These are phyloP conservation scores for Colaptes auratus DNA, from an alignment of 2,113 vertebrate species.

Conservation along the genomic window DNA sequence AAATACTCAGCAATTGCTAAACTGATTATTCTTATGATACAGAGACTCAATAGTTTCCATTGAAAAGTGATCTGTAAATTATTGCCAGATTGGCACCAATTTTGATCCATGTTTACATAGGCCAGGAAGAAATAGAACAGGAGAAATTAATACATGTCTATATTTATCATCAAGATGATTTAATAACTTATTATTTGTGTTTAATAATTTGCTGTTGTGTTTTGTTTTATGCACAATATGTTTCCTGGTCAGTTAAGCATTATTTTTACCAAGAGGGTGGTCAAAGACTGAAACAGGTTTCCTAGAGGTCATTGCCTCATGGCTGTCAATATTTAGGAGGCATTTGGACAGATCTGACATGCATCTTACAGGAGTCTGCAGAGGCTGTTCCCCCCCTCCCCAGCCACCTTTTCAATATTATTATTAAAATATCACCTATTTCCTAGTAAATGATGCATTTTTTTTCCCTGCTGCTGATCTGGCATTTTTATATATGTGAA, in stretches of 20 bases:
- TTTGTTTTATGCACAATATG: not conserved
- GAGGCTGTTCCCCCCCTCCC: not conserved
- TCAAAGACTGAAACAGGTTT: not conserved
- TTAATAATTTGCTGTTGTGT: not conserved
- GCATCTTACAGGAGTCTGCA: not conserved
- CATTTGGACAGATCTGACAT: not conserved
- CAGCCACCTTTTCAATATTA: not conserved
- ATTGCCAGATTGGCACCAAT: not conserved
- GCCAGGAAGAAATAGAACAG: not conserved
- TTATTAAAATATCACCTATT: not conserved
- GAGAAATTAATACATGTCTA: not conserved
- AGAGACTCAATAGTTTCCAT: not conserved
- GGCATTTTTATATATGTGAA: not conserved
- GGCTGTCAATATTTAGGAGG: not conserved
- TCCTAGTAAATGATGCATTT: not conserved
- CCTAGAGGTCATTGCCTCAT: not conserved
- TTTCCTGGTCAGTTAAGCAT: not conserved
- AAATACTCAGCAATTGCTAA: constrained; percentile 1
- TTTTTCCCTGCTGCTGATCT: not conserved
- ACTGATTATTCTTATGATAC: not conserved
- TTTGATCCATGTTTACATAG: not conserved
- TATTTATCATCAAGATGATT: not conserved
- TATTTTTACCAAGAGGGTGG: not conserved
- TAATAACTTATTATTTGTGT: not conserved
- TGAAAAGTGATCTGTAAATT: not conserved